Evolutionary conservation across 2,888 invertebrate species (phyloP).

Genomic region (Habroteleia sp.): DNA sequence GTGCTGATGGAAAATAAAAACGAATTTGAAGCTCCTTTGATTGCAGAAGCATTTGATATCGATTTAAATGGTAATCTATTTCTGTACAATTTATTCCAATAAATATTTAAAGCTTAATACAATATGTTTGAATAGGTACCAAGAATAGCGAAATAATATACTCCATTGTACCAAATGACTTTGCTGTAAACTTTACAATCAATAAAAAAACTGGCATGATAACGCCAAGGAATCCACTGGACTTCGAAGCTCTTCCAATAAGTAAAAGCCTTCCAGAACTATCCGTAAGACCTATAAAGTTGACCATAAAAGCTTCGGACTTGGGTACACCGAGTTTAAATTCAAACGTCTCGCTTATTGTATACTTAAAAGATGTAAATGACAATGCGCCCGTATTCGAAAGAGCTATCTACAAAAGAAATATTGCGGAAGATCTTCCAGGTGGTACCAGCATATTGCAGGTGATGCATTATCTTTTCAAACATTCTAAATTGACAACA

Average conservation of each 20-base stretch:
- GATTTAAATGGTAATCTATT: slow-evolving; percentile 88
- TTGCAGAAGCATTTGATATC: slow-evolving; percentile 91
- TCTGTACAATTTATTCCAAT: neutral
- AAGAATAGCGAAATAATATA: slow-evolving; percentile 93
- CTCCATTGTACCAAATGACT: slow-evolving; percentile 89
- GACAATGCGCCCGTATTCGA: slow-evolving; percentile 93
- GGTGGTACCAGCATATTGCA: slow-evolving; percentile 87
- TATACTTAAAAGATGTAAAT: slow-evolving; percentile 92
- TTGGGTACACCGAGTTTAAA: slow-evolving; percentile 88
- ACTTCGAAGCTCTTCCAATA: slow-evolving; percentile 88
- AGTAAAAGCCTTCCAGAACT: slow-evolving; percentile 73
- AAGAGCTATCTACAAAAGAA: slow-evolving; percentile 87
- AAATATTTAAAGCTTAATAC: neutral
- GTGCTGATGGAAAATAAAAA: slow-evolving; percentile 91
- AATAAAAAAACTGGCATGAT: slow-evolving; percentile 89
- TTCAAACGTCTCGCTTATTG: slow-evolving; percentile 87
- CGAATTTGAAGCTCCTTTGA: slow-evolving; percentile 88
- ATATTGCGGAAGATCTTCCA: slow-evolving; percentile 90
- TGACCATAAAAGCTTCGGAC: slow-evolving; percentile 89
- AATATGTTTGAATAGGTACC: slow-evolving; percentile 86
- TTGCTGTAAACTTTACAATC: slow-evolving; percentile 90
- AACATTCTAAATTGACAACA: too few relatives aligned
- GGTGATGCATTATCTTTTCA: slow-evolving; percentile 67
- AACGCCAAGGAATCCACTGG: slow-evolving; percentile 86
- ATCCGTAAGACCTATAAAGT: slow-evolving; percentile 84